These are phyloP conservation scores for Brachyrhaphis roseni DNA, from an alignment of 2,797 vertebrate species.

Conservation along the genomic window DNA sequence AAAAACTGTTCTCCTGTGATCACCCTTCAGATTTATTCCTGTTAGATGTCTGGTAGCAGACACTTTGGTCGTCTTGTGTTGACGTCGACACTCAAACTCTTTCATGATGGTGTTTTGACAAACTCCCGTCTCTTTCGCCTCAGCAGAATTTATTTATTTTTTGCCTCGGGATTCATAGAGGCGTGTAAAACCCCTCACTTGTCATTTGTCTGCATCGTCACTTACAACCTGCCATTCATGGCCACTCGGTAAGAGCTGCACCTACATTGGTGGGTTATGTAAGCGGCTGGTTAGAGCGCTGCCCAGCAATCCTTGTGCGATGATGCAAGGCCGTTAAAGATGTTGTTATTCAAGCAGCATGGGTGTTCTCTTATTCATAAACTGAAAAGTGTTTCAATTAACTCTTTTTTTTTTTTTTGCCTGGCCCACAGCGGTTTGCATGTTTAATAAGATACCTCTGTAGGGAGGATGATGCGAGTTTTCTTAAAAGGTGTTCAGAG, in stretches of 20 bases:
- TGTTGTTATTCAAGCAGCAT: slow-evolving; percentile 38
- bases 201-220: slow-evolving; percentile 42
- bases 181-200: slow-evolving; percentile 26
- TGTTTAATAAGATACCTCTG: slow-evolving; percentile 56
- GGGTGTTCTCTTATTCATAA: slow-evolving; percentile 64
- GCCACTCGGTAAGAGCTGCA: slow-evolving; percentile 48
- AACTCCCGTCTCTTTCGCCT: slow-evolving; percentile 19
- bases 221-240: slow-evolving; percentile 65
- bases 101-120: slow-evolving; percentile 31
- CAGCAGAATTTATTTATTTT: slow-evolving; percentile 29
- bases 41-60: not conserved
- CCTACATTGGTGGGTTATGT: slow-evolving; percentile 58
- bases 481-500: slow-evolving; percentile 46
- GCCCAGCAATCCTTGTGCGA: slow-evolving; percentile 39
- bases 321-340: slow-evolving; percentile 47
- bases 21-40: slow-evolving; percentile 2
- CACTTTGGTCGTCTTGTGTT: not conserved
- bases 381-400: slow-evolving; percentile 65
- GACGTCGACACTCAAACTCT: slow-evolving; percentile 1
- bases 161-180: slow-evolving; percentile 3
- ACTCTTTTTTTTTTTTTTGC: slow-evolving; percentile 37
- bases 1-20: slow-evolving; percentile 6
- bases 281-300: slow-evolving; percentile 35
- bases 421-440: slow-evolving; percentile 43
- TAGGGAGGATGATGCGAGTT: slow-evolving; percentile 18